Percentiles rank a stretch among this genome's conserved stretches.
Evolutionary conservation across 2,888 invertebrate species (phyloP).

Genomic region (Megaustenia siamemsis): DNA sequence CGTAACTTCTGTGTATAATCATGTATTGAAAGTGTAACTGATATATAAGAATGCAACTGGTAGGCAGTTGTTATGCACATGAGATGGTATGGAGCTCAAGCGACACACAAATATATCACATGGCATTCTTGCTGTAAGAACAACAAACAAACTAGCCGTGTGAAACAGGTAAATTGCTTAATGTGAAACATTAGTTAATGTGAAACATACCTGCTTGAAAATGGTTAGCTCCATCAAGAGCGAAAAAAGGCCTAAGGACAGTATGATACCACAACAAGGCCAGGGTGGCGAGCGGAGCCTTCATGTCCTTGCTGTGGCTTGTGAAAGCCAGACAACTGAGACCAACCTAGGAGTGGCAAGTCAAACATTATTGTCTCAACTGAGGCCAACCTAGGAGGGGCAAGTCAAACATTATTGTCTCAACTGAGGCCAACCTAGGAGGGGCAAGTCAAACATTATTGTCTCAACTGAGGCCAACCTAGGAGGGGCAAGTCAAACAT

Average conservation of each 20-base stretch:
- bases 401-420: too few relatives aligned
- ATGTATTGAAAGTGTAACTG: too few relatives aligned
- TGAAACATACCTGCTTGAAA: slow-evolving; percentile 81
- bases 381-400: slow-evolving; percentile 81
- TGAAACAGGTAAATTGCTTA: too few relatives aligned
- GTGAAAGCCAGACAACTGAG: slow-evolving; percentile 84
- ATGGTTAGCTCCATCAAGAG: slow-evolving; percentile 84
- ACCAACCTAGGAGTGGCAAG: slow-evolving; percentile 79
- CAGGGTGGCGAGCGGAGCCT: slow-evolving; percentile 85
- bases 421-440: slow-evolving; percentile 82
- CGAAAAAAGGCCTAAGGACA: slow-evolving; percentile 86
- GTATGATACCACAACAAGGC: slow-evolving; percentile 86
- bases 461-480: slow-evolving; percentile 83
- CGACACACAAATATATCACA: too few relatives aligned
- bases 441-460: too few relatives aligned
- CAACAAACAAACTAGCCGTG: too few relatives aligned
- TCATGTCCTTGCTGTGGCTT: slow-evolving; percentile 84
- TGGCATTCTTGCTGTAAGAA: too few relatives aligned
- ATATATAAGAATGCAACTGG: too few relatives aligned
- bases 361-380: too few relatives aligned
- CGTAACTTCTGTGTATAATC: too few relatives aligned
- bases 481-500: slow-evolving; percentile 67
- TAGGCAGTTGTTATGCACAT: too few relatives aligned
- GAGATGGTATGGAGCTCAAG: too few relatives aligned
- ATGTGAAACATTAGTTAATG: neutral